Conservation (phyloP, 2,888 invertebrate genomes). For the Sminthurides aquaticus region DNA sequence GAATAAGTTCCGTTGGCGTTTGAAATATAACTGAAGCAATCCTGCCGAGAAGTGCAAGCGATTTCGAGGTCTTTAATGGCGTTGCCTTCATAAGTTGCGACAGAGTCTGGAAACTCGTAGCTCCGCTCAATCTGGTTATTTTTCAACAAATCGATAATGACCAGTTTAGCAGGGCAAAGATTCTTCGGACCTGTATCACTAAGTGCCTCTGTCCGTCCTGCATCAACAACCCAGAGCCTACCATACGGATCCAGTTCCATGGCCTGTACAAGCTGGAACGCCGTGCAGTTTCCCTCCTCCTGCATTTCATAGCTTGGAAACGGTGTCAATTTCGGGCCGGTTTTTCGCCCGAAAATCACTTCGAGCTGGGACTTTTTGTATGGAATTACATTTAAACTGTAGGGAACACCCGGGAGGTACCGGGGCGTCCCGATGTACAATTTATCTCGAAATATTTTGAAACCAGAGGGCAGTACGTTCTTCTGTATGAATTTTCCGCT, state of each 20-base stretch:
- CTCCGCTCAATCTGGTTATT: slow-evolving; percentile 16
- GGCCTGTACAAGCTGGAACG: slow-evolving; percentile 62
- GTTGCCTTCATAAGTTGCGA: slow-evolving; percentile 18
- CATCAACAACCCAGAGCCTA: slow-evolving; percentile 61
- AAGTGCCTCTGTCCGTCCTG: slow-evolving; percentile 59
- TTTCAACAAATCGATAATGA: slow-evolving; percentile 21
- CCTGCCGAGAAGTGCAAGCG: slow-evolving; percentile 13
- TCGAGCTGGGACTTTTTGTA: slow-evolving; percentile 5
- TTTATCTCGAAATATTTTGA: slow-evolving; percentile 9
- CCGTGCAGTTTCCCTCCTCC: slow-evolving; percentile 58
- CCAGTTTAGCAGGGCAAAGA: slow-evolving; percentile 27
- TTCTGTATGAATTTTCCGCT: background rate
- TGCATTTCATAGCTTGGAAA: slow-evolving; percentile 66
- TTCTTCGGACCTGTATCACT: slow-evolving; percentile 5
- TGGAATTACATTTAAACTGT: slow-evolving; percentile 14
- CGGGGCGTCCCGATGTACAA: slow-evolving; percentile 21
- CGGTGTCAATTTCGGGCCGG: slow-evolving; percentile 51
- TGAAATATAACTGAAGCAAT: slow-evolving; percentile 28
- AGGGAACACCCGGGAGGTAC: slow-evolving; percentile 18
- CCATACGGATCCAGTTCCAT: slow-evolving; percentile 64
- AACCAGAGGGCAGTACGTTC: slow-evolving; percentile 7
- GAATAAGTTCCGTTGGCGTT: slow-evolving; percentile 48
- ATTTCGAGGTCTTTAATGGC: slow-evolving; percentile 26
- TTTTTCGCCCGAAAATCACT: background rate
- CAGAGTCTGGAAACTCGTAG: slow-evolving; percentile 27